A percentile compares a stretch with the other conserved stretches of the same genome.
Conservation (phyloP, 1,140 invertebrate genomes). For the Adoxophyes honmai region DNA sequence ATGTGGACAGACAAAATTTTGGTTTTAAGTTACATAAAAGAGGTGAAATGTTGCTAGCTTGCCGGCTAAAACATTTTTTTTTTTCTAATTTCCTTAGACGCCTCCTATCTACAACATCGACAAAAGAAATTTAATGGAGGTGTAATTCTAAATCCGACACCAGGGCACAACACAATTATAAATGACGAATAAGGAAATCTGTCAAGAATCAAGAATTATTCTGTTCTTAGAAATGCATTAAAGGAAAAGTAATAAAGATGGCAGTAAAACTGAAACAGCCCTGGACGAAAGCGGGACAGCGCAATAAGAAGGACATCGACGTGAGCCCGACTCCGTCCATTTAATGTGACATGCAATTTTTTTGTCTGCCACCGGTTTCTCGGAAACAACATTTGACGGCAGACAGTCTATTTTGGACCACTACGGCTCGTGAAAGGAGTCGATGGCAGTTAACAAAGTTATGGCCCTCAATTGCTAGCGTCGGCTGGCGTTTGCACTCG, state of each 20-base stretch:
- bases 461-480: neutral
- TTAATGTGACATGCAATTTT: constrained; percentile 53
- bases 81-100: too few relatives aligned
- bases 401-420: constrained; percentile 52
- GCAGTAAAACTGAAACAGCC: constrained; percentile 26
- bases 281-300: constrained; percentile 21
- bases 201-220: too few relatives aligned
- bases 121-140: too few relatives aligned
- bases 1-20: too few relatives aligned
- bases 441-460: neutral
- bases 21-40: too few relatives aligned
- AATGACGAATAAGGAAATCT: too few relatives aligned
- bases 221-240: constrained; percentile 3
- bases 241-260: constrained; percentile 14
- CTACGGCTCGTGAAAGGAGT: constrained; percentile 11
- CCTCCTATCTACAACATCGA: too few relatives aligned
- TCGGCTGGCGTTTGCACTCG: neutral
- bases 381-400: constrained; percentile 58
- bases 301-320: too few relatives aligned
- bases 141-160: too few relatives aligned
- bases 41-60: too few relatives aligned
- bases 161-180: too few relatives aligned
- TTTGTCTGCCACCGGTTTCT: constrained; percentile 63
- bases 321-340: constrained; percentile 30
- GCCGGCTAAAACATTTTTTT: too few relatives aligned